Evolutionary conservation across 1,140 invertebrate species (phyloP), one percentile per base, ranked within the genome.

Genomic region (Drosophila nebulosa): DNA sequence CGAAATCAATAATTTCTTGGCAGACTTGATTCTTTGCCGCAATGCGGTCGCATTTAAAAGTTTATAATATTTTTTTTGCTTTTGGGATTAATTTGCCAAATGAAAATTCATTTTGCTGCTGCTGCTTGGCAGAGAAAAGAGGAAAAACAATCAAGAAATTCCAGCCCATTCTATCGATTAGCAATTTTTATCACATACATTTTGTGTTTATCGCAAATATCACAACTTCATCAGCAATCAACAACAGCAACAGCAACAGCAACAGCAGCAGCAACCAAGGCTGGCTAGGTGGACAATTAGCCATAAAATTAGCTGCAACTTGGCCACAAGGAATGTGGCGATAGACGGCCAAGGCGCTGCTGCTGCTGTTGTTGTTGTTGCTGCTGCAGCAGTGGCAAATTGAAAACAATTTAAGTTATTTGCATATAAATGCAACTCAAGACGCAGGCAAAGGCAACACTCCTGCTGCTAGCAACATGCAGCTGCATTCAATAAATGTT

Each of bases 331-430:
- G 81, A 86, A 86, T 86, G 83, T 59, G 69, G 52, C 61, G 67
- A 53, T 73, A 74, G 65, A 69, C 56, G 71, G 71, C 72, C 64
- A 69, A 75, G 71, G 65, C 72, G 42, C 55, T 55, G 42, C 59
- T 36, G 57, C 21, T 27, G 58, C 36, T 39, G 58, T 24, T 52
- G 72, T n/a, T n/a, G 42, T 46, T 55, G 42, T 42, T 36, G 57
- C 21, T 27, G 58, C 36, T 39, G 58, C 30, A 39, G 72, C 74
- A 61, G 72, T 76, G 73, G 73, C 83, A 86, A 86, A 86, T 86
- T 88, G 83, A 86, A 86, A 86, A 86, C 83, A 86, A 86, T 86
- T 88, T 86, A 83, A 88, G 83, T 75, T 86, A 86, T 86, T 88
- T 88, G 81, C 81, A 86, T 86, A 86, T 86, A 86, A 86, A 86